Conservation (phyloP, 1,140 invertebrate genomes). For the Eurosta solidaginis region DNA sequence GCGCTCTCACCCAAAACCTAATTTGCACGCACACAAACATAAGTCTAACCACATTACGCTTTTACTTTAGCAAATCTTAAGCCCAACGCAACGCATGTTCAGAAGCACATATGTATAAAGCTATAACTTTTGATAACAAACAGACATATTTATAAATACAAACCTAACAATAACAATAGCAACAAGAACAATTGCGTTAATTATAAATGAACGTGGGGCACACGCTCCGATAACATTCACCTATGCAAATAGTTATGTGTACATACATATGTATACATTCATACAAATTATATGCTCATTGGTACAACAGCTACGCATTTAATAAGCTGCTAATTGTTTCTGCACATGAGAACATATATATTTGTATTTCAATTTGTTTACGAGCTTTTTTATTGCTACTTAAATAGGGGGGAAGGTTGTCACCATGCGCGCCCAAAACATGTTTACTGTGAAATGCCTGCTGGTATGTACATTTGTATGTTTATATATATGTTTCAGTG, state of each 20-base stretch:
- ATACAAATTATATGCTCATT: too few relatives aligned
- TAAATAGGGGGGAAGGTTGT: conserved; percentile 28
- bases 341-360: neutral
- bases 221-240: neutral
- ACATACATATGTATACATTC: neutral
- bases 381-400: neutral
- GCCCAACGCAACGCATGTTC: neutral
- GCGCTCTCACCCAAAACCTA: too few relatives aligned
- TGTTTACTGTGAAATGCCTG: neutral
- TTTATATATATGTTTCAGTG: neutral
- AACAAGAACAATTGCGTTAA: neutral
- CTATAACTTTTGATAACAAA: neutral
- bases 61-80: too few relatives aligned
- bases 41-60: too few relatives aligned
- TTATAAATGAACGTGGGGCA: neutral
- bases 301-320: neutral
- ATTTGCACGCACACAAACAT: too few relatives aligned
- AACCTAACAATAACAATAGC: neutral
- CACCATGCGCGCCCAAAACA: conserved; percentile 1
- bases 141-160: neutral
- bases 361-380: conserved; percentile 10
- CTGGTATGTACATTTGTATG: neutral
- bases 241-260: too few relatives aligned
- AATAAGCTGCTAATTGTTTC: neutral
- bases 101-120: neutral